A percentile compares a stretch with the other conserved stretches of the same genome.
These are phyloP conservation scores for Rhamphomyia laevipes DNA, from an alignment of 2,888 invertebrate species.

Conservation along the genomic window DNA sequence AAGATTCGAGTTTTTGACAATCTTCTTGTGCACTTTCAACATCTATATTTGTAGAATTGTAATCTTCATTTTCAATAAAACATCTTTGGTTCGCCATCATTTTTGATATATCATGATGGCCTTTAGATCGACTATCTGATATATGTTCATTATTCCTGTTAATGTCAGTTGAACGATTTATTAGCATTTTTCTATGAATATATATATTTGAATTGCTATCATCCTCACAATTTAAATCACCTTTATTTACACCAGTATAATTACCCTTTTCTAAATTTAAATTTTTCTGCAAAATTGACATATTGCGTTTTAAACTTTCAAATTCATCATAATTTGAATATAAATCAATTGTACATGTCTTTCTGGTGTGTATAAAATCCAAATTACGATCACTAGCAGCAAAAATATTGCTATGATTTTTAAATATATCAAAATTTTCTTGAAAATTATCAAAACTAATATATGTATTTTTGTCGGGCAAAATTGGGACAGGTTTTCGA, in stretches of 20 bases:
- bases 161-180: no score
- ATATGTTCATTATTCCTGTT: conserved; percentile 6
- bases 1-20: conserved; percentile 34
- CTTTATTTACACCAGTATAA: not conserved
- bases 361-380: conserved; percentile 21
- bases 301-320: conserved; percentile 25
- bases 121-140: conserved; percentile 13
- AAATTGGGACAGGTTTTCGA: conserved; percentile 36
- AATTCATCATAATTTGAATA: conserved; percentile 31
- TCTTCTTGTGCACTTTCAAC: conserved; percentile 35
- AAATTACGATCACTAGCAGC: conserved; percentile 30
- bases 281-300: conserved; percentile 23
- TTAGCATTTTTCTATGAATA: no score
- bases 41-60: conserved; percentile 36
- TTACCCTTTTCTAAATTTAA: not conserved
- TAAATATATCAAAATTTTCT: conserved; percentile 33
- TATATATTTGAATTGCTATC: conserved; percentile 2
- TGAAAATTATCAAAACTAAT: conserved; percentile 28
- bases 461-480: conserved; percentile 35
- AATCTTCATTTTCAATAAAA: conserved; percentile 26
- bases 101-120: conserved; percentile 5
- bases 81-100: not conserved
- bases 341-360: conserved; percentile 15
- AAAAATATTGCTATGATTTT: conserved; percentile 29
- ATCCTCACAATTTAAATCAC: not conserved